Evolutionary conservation across 2,888 invertebrate genomes (phyloP), one percentile per base, ranked within the genome.

Genomic region (Sinelater perroti): DNA sequence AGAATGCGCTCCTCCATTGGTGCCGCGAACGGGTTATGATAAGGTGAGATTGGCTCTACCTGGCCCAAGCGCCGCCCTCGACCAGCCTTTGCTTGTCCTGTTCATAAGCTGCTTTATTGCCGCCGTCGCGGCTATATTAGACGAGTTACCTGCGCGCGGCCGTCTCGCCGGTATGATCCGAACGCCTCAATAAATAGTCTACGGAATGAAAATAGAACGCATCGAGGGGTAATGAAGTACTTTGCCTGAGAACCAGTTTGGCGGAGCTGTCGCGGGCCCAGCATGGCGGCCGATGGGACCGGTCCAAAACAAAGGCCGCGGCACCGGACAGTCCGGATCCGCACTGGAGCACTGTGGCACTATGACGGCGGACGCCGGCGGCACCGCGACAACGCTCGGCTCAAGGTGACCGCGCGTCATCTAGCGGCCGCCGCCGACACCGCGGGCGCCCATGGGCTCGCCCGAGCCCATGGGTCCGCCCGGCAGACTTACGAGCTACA

Each of bases 41-140:
- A 76, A 77, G 75, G 75, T 74, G 75, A 78, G 78, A 78, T 78
- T 78, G 78, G 78, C 72, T 76, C 66, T 72, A 76, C 76, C 75
- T 74, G 73, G 68, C 66, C 66, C 64, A 68, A 68, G 77, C 71
- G 72, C 78, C 78, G 78, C 78, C 78, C 72, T 70, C 71, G 70
- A 67, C 70, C 72, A 69, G 69, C 73, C 73, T 74, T 72, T 68
- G 68, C 70, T 67, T 72, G 72, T 72, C 73, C 73, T 71, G 72
- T 72, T 76, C 76, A 75, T 75, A 76, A 76, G 73, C 68, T 74
- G 75, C 73, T 77, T 78, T 78, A 78, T 77, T 76, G 71, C 75
- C 69, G 58, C 69, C 59, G 65, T 66, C 67, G 67, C 67, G 72
- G 67, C 71, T 71, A 67, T 65, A 66, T 66, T 66, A 69, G 67